Base-by-base conservation (phyloP, 2,888 invertebrate genomes). In the Entomobrya proxima region DNA sequence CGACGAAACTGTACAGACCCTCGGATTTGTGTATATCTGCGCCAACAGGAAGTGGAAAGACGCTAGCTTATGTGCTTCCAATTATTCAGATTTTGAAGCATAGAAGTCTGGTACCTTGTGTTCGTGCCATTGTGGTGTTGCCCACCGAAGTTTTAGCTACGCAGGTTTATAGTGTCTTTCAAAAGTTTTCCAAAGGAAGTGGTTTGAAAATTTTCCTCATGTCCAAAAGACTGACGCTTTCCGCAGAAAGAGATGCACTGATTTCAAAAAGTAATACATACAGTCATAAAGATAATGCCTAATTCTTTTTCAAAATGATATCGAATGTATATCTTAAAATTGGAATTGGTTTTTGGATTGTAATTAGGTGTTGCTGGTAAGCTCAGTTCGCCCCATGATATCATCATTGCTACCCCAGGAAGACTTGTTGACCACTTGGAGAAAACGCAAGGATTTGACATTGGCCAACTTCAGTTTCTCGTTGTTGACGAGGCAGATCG, bases 401-500 rank as follows among this genome's bases (percentile, higher is more conserved):
- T 99, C 89, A 93, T 98, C 77, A 94, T 99, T 0, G 96, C 98
- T 74, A 99, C 99, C 18, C 97, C 98, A 35, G 98, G 98, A 15
- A 94, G 98, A 83, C 92, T 99, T 77, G 95, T 98, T 0, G 98
- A 98, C 91, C 98, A 99, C 92, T 93, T 99, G 87, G 95, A 95
- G 91, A 94, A 94, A 88, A 97, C 97, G 0, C 93, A 95, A 91
- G 96, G 96, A 21, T 95, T 97, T 91, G 94, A 94, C 76, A 92
- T 97, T 47, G 93, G 94, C 89, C 91, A 94, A 90, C 92, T 97
- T 0, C 94, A 95, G 91, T 97, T 95, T 92, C 92, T 98, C 58
- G 94, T 99, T 0, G 96, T 99, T 83, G 99, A 99, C 92, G 99
- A 99, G 93, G 99, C 99, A 6, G 99, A 99, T 92, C 94, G 97